Base-by-base conservation (phyloP, 2,113 vertebrate species). In the Girardinichthys multiradiatus region DNA sequence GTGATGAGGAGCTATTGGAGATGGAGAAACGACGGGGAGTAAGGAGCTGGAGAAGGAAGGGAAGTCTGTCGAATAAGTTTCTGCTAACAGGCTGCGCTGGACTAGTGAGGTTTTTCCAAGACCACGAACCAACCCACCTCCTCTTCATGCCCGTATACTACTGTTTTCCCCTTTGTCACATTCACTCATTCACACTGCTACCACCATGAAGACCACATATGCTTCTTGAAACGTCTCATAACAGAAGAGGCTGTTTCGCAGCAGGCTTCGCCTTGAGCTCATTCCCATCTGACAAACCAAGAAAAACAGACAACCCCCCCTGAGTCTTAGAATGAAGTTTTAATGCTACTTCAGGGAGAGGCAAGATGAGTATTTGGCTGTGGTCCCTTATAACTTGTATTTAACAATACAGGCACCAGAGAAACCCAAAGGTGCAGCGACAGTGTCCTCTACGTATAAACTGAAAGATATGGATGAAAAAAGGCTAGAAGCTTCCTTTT, bases 81-180 rank as follows among this genome's bases (percentile, higher is more conserved):
- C 68, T 68, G 85, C 89, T 90, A 91, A 86, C 81, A 76, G 80
- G 75, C 86, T 90, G 60, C 0, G 60, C 57, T 79, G 80, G 74
- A 90, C 86, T 70, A 67, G 77, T 86, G 84, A 74, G 80, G 86
- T 68, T 87, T 83, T 74, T 81, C 72, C 27, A 10, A 59, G 64
- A 80, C 87, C 72, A 27, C 84, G 72, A 77, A 72, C 8, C 70
- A 33, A 69, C 27, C 79, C 79, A 65, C 71, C 60, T 70, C 62
- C 57, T 75, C 42, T 72, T 57, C 31, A 39, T 61, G 67, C 68
- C 60, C 66, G 74, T 7, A 17, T 45, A 30, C 28, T 29, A 31
- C 21, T 64, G 12, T 64, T 64, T 27, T 42, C 62, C 62, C 35
- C 33, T 28, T 74, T 83, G 81, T 88, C 88, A 86, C 70, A 86